phyloP scores from a whole-genome alignment of 2,113 vertebrate species.

The Rostratula benghalensis region DNA sequence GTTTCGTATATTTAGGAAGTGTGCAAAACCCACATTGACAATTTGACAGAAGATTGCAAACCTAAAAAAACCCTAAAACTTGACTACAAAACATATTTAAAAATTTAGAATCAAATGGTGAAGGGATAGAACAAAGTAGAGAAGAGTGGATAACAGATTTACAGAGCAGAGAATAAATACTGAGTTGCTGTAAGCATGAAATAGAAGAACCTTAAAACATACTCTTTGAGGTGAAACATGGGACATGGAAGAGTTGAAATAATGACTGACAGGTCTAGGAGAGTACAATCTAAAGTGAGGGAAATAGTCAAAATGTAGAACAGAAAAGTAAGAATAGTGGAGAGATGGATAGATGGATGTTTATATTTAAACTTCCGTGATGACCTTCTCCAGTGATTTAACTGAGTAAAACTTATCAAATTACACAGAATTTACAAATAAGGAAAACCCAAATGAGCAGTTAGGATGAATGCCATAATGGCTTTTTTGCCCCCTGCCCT shows the following conservation, averaged over 20 bases:
- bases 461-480: background rate
- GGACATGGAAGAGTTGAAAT: background rate
- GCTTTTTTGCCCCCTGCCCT: background rate
- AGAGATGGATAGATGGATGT: accelerated
- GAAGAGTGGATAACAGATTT: background rate
- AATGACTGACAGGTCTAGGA: background rate
- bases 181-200: background rate
- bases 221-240: background rate
- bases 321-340: background rate
- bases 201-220: background rate
- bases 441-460: background rate
- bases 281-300: background rate
- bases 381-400: background rate
- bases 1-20: background rate
- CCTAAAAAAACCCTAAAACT: background rate
- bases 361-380: background rate
- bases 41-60: background rate
- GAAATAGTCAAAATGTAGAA: background rate
- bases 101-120: background rate
- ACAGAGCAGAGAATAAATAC: background rate
- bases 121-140: background rate
- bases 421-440: background rate
- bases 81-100: background rate
- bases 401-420: background rate
- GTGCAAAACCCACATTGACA: background rate